Conservation (phyloP, 2,113 vertebrate genomes). For the Istiophorus platypterus region DNA sequence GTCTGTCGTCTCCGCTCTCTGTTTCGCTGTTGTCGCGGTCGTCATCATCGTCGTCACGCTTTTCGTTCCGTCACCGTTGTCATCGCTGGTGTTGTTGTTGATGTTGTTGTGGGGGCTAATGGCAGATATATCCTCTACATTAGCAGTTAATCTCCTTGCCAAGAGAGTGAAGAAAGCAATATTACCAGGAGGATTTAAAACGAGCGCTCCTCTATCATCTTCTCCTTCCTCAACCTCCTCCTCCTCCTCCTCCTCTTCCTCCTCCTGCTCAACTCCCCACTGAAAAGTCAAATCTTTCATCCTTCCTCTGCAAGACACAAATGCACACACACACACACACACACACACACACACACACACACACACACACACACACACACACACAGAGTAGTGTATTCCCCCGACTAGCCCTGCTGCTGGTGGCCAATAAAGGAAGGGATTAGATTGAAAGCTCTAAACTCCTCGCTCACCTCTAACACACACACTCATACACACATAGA, state of each 20-base stretch:
- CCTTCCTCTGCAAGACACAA: background rate
- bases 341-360: slow-evolving; percentile 10
- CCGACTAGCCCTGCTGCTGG: slow-evolving; percentile 14
- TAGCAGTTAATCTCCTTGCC: slow-evolving; percentile 63
- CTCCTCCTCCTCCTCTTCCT: slow-evolving; percentile 28
- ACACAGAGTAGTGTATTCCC: slow-evolving; percentile 27
- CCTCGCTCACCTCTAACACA: slow-evolving; percentile 39
- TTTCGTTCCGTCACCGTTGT: too few species aligned
- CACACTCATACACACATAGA: slow-evolving; percentile 34
- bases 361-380: slow-evolving; percentile 15
- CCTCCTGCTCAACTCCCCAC: slow-evolving; percentile 25
- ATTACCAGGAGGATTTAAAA: slow-evolving; percentile 64
- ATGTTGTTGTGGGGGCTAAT: slow-evolving; percentile 47
- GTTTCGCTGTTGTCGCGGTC: background rate
- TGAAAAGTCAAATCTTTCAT: slow-evolving; percentile 34
- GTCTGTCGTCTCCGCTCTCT: background rate
- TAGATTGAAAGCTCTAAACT: slow-evolving; percentile 49
- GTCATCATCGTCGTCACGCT: background rate
- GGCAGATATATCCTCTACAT: slow-evolving; percentile 52
- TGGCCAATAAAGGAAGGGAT: slow-evolving; percentile 64
- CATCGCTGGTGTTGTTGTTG: slow-evolving; percentile 1
- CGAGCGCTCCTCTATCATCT: slow-evolving; percentile 32
- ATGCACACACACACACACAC: background rate
- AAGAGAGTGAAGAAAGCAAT: slow-evolving; percentile 62
- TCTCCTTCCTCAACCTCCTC: slow-evolving; percentile 28